Conservation (phyloP, 2,113 vertebrate genomes). For the Ranitomeya variabilis region DNA sequence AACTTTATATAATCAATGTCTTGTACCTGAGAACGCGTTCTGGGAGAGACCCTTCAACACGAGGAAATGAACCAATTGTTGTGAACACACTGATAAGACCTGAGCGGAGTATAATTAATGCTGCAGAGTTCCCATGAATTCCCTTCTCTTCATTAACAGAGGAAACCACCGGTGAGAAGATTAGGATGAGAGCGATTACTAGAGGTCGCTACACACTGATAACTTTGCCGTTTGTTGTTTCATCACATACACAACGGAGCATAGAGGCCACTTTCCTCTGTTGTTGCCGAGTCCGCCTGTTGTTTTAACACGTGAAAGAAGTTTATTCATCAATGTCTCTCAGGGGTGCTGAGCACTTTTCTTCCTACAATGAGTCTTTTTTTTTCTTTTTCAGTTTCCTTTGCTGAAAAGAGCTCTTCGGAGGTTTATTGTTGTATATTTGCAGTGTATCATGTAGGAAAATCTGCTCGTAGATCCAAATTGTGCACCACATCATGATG, state of each 20-base stretch:
- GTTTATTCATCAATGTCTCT: slow-evolving; percentile 38
- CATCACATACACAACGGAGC: slow-evolving; percentile 10
- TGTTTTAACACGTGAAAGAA: slow-evolving; percentile 18
- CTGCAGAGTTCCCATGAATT: slow-evolving; percentile 31
- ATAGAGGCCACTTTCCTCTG: background rate
- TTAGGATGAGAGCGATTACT: slow-evolving; percentile 46
- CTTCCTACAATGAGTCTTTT: background rate
- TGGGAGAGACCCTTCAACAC: slow-evolving; percentile 31
- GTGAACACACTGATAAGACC: slow-evolving; percentile 42
- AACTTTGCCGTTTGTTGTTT: slow-evolving; percentile 5
- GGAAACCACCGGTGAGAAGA: slow-evolving; percentile 47
- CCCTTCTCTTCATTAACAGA: slow-evolving; percentile 48
- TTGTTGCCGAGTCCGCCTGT: slow-evolving; percentile 16
- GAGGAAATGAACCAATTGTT: slow-evolving; percentile 25
- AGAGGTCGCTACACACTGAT: slow-evolving; percentile 43
- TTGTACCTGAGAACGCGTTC: background rate
- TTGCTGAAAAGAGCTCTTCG: slow-evolving; percentile 1
- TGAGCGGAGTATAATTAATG: slow-evolving; percentile 14
- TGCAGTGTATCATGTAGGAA: background rate
- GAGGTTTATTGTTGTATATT: background rate
- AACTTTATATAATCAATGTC: background rate
- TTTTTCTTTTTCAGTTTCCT: slow-evolving; percentile 22
- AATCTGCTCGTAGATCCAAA: background rate
- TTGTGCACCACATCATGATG: background rate
- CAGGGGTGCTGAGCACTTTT: background rate